Conservation (phyloP, 2,797 vertebrate species). For the Oreortyx pictus region DNA sequence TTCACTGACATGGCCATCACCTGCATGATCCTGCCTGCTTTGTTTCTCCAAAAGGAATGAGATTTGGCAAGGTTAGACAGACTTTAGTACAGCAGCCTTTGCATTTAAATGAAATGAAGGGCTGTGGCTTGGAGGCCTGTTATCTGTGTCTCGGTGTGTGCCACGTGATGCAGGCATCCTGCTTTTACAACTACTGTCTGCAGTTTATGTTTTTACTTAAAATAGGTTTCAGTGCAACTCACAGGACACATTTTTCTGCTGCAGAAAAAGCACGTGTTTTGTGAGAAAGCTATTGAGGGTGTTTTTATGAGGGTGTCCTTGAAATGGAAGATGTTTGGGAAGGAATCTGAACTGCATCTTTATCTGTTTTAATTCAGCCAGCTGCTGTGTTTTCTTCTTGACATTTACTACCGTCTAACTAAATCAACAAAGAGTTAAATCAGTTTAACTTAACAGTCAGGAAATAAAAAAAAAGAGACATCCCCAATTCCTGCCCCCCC, state of each 20-base stretch:
- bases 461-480: neutral
- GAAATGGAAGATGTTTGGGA: neutral
- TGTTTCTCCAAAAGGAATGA: neutral
- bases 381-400: neutral
- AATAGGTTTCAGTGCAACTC: neutral
- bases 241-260: too few species aligned
- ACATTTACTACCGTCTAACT: neutral
- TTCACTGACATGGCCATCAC: neutral
- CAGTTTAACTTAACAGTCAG: neutral
- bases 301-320: neutral
- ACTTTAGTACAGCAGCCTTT: neutral
- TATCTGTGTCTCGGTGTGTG: neutral
- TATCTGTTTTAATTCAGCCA: neutral
- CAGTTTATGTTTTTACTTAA: neutral
- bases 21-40: neutral
- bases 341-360: neutral
- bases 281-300: neutral
- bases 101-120: neutral
- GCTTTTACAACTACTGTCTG: neutral
- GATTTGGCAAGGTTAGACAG: neutral
- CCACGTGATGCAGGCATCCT: accelerated
- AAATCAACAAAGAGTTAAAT: neutral
- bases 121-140: neutral
- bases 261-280: too few species aligned
- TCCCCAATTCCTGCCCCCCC: neutral